Evolutionary conservation across 2,888 invertebrate species (phyloP).

Genomic region (Periphyllus acericola): DNA sequence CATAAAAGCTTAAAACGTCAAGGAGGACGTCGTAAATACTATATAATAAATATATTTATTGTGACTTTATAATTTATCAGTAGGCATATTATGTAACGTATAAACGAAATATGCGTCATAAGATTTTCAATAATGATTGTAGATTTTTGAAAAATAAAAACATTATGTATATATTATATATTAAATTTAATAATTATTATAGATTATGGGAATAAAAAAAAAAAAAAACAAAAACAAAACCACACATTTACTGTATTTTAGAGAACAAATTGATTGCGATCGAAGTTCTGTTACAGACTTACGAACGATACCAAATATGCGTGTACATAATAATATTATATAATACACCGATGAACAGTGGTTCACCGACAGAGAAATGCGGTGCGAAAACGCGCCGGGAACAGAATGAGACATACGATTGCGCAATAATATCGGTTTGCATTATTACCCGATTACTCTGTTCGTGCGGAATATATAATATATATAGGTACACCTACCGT

Average conservation of each 20-base stretch:
- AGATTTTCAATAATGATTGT: not conserved
- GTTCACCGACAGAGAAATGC: not conserved
- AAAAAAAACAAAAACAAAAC: not conserved
- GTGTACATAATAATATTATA: not conserved
- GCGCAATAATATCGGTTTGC: not conserved
- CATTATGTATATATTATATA: not conserved
- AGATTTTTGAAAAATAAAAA: not conserved
- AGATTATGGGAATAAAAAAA: slow-evolving; percentile 28
- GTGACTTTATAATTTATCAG: not conserved
- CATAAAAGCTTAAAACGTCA: not conserved
- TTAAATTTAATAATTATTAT: not conserved
- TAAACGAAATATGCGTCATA: not conserved
- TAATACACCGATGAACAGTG: not conserved
- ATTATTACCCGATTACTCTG: not conserved
- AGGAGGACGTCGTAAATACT: too few relatives aligned
- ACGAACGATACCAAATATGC: too few relatives aligned
- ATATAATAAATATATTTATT: slow-evolving; percentile 2
- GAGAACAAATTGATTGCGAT: not conserved
- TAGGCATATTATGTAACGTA: not conserved
- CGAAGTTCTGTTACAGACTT: not conserved
- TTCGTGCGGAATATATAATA: not conserved
- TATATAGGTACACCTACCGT: not conserved
- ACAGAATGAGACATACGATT: not conserved
- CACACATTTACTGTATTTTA: not conserved
- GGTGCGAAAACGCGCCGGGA: too few relatives aligned